A percentile compares a stretch with the other conserved stretches of the same genome.
Conservation (phyloP, 2,113 vertebrate species). For the Patagioenas fasciata region DNA sequence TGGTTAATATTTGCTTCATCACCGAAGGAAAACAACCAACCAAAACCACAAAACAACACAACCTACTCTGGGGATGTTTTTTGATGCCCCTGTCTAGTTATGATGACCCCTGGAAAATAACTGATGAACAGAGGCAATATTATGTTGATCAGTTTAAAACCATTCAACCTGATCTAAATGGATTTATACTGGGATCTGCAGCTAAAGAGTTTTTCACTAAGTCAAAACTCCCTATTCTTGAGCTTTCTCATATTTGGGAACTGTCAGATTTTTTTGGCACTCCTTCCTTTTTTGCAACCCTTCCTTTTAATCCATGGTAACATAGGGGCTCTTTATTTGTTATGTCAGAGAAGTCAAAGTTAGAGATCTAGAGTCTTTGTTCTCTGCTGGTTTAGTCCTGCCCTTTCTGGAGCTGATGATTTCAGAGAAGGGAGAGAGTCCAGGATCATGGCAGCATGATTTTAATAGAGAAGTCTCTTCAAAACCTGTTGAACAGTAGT, state of each 20-base stretch:
- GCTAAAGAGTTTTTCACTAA: too few relatives aligned
- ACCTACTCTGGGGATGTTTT: fast-evolving
- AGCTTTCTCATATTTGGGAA: too few relatives aligned
- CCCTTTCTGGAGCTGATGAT: neutral
- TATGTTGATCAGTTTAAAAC: too few relatives aligned
- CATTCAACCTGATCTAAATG: too few relatives aligned
- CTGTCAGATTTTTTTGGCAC: too few relatives aligned
- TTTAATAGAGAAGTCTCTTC: neutral
- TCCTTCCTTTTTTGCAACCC: neutral
- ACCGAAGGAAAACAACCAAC: neutral
- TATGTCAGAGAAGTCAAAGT: neutral
- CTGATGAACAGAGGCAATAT: too few relatives aligned
- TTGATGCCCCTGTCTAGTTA: neutral
- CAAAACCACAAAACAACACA: neutral
- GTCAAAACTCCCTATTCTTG: too few relatives aligned
- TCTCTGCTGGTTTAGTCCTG: neutral
- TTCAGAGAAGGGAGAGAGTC: neutral
- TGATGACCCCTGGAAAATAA: too few relatives aligned
- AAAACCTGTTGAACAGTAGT: neutral
- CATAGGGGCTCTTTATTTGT: fast-evolving
- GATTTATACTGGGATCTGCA: too few relatives aligned
- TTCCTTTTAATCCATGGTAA: neutral
- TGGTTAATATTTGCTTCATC: neutral
- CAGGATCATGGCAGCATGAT: neutral
- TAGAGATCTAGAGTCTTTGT: neutral